Base-by-base conservation (phyloP, 2,888 invertebrate genomes). In the Ramazzottius varieornatus region DNA sequence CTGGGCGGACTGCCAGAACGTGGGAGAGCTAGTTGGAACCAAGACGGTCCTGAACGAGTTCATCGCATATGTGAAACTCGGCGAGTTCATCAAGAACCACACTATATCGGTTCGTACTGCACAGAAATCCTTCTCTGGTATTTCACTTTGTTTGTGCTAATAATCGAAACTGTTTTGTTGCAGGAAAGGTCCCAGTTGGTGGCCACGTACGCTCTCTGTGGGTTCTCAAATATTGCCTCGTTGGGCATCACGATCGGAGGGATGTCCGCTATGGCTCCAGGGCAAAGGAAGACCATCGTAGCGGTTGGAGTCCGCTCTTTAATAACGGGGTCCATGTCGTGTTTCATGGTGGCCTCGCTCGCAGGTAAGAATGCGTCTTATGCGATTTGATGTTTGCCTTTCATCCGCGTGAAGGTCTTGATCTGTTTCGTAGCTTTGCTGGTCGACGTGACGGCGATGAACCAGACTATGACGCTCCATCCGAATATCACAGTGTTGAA, bases 11-110 rank as follows among this genome's bases (percentile, higher is more conserved):
- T 72, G 73, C 24, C 67, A 70, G 1, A 69, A 70, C 40, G 72
- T 75, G 20, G 75, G 72, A 0, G 71, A 73, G 46, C 69, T 76
- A 54, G 72, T 76, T 33, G 76, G 76, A 24, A 70, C 73, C 16
- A 76, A 75, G 67, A 72, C 72, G 20, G 73, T 73, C 67, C 65
- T 73, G 64, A 73, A 73, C 66, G 73, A 73, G 67, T 73, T 73
- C 67, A 68, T 73, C 4, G 73, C 73, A 1, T 73, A 72, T 67
- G 66, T 68, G 67, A 70, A 72, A 46, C 69, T 75, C 1, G 70
- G 70, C 1, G 67, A 66, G 46, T 70, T 73, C 0, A 70, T 69
- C 33, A 66, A 65, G 29, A 54, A 54, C 54, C 54, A 29, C 16
- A 54, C 54, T 16, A 54, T 54, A 24, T 24, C 54, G 4, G 54